These are phyloP conservation scores for Myotis findleyi DNA, from an alignment of 2,797 vertebrate species.

Conservation along the genomic window DNA sequence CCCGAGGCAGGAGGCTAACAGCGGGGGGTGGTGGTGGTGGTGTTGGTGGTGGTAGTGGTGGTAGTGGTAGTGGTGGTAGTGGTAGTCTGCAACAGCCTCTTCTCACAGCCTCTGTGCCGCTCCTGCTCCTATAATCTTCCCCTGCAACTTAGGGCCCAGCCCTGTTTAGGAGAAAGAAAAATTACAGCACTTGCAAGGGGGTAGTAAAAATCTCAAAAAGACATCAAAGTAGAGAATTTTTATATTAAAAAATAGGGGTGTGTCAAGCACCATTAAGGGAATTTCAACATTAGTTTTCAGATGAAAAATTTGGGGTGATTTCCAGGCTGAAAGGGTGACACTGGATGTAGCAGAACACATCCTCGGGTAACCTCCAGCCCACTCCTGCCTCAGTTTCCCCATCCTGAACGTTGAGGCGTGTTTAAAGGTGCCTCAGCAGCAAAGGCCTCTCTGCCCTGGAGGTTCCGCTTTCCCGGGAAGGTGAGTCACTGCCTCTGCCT, in stretches of 20 bases:
- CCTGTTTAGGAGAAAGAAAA: not conserved
- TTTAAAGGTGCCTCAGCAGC: not conserved
- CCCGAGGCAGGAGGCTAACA: not conserved
- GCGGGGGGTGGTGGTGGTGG: too few relatives aligned
- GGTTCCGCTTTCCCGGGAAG: not conserved
- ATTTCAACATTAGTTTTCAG: not conserved
- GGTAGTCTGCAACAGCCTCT: not conserved
- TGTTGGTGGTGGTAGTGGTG: too few relatives aligned
- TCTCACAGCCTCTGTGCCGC: not conserved
- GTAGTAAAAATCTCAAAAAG: not conserved
- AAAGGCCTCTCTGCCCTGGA: fast-evolving
- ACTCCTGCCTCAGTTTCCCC: not conserved
- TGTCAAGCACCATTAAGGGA: not conserved
- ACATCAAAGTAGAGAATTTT: not conserved
- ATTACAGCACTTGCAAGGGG: not conserved
- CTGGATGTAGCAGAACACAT: not conserved
- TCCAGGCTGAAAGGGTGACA: not conserved
- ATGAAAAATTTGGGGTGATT: not conserved
- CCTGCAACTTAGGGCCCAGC: not conserved
- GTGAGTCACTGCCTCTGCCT: slow-evolving; percentile 10
- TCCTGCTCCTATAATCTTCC: not conserved
- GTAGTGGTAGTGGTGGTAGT: too few relatives aligned
- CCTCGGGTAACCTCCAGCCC: not conserved
- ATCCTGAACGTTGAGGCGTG: not conserved
- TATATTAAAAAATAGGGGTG: not conserved